Evolutionary conservation across 2,113 vertebrate genomes (phyloP).

Genomic region (Micronycteris hirsuta): DNA sequence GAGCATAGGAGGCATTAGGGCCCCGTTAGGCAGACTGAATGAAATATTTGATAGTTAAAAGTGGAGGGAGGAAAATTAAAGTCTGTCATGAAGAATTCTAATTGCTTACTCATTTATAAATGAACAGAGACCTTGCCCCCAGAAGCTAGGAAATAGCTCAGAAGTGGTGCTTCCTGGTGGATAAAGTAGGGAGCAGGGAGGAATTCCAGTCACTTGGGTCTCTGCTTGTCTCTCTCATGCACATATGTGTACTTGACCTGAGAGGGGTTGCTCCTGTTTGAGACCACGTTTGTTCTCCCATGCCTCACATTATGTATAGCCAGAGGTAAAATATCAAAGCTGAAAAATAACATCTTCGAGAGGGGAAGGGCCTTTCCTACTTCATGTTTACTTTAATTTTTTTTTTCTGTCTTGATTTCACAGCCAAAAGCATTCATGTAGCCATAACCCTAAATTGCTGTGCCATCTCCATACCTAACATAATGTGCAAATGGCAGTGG

Average conservation of each 20-base stretch:
- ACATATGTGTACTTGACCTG: background rate
- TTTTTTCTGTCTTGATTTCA: constrained; percentile 44
- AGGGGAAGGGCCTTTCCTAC: constrained; percentile 52
- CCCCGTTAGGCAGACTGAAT: background rate
- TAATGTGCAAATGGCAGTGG: constrained; percentile 30
- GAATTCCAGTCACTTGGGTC: background rate
- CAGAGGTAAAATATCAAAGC: constrained; percentile 68
- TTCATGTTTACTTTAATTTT: constrained; percentile 34
- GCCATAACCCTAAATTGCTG: constrained; percentile 7
- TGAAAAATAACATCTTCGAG: background rate
- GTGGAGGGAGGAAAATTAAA: background rate
- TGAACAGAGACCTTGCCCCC: background rate
- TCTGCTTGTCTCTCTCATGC: background rate
- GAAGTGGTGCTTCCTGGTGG: background rate
- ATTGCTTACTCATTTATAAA: constrained; percentile 18
- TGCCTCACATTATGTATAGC: background rate
- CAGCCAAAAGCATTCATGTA: constrained; percentile 14
- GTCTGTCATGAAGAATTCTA: background rate
- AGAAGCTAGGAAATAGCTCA: background rate
- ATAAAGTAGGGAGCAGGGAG: background rate
- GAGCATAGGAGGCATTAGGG: background rate
- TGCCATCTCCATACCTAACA: constrained; percentile 49
- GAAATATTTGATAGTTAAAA: background rate
- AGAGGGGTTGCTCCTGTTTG: background rate
- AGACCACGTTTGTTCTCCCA: background rate